Conservation (phyloP, 2,797 vertebrate genomes). For the Chaenodraco wilsoni region DNA sequence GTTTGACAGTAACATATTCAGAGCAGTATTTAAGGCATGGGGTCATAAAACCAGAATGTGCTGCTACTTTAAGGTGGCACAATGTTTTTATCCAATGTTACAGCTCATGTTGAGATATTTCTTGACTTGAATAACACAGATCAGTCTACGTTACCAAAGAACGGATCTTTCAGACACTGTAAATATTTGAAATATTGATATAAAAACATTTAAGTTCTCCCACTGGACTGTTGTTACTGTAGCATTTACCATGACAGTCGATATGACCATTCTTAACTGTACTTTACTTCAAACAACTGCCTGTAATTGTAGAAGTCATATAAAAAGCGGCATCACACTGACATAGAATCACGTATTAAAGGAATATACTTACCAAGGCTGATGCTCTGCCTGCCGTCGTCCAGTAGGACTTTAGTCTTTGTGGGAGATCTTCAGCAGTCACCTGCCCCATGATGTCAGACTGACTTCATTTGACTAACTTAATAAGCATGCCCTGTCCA, state of each 20-base stretch:
- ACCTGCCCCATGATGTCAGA: constrained; percentile 74
- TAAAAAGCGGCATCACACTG: not conserved
- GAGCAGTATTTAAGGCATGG: not conserved
- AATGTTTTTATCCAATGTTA: constrained; percentile 4
- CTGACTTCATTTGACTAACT: constrained; percentile 80
- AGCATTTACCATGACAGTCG: not conserved
- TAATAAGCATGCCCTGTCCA: constrained; percentile 64
- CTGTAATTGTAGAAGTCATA: not conserved
- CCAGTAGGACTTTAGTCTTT: constrained; percentile 45
- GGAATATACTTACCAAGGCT: constrained; percentile 58
- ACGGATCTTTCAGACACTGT: not conserved
- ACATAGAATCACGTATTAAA: constrained; percentile 3
- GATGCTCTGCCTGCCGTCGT: constrained; percentile 27
- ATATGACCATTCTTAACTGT: not conserved
- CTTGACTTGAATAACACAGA: constrained; percentile 11
- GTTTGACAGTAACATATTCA: constrained; percentile 52
- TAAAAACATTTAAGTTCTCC: not conserved
- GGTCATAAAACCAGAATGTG: constrained; percentile 39
- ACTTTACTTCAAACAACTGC: not conserved
- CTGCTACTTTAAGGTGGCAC: constrained; percentile 9
- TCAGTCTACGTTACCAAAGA: constrained; percentile 5
- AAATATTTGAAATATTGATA: too few species aligned
- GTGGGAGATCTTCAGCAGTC: constrained; percentile 46
- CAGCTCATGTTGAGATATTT: not conserved
- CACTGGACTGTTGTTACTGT: not conserved